These are phyloP conservation scores for Spongilla lacustris DNA, from an alignment of 37 sponge, comb jelly and placozoan genomes.

Conservation along the genomic window DNA sequence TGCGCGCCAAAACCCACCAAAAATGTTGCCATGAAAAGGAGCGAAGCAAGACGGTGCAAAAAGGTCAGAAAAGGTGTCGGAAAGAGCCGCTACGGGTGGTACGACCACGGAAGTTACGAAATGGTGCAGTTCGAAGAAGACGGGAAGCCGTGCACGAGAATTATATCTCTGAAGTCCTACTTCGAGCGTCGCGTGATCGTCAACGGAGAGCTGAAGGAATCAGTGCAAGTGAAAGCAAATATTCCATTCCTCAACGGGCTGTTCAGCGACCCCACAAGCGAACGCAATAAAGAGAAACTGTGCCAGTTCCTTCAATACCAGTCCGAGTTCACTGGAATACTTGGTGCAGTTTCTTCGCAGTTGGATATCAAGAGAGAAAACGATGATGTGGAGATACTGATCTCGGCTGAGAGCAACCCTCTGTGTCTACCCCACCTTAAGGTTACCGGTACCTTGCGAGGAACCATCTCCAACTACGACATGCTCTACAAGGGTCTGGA, in stretches of 20 bases:
- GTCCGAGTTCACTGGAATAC: background rate
- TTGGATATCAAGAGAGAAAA: background rate
- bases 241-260: background rate
- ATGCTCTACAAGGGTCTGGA: slow-evolving; percentile 18
- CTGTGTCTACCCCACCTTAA: background rate
- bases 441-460: background rate
- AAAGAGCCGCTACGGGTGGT: background rate
- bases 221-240: background rate
- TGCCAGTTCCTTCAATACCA: background rate
- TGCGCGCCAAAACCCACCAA: too few species aligned
- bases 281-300: background rate
- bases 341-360: background rate
- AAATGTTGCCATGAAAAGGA: too few species aligned
- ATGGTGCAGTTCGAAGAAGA: background rate
- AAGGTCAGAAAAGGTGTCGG: background rate
- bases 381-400: background rate
- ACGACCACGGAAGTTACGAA: background rate
- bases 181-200: background rate
- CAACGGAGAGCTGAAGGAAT: background rate
- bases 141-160: background rate
- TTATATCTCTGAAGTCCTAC: background rate
- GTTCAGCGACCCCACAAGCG: background rate
- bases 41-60: background rate
- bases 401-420: background rate
- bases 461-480: background rate